These are phyloP conservation scores for Pterostichus madidus DNA, from an alignment of 2,888 invertebrate genomes.

Conservation along the genomic window DNA sequence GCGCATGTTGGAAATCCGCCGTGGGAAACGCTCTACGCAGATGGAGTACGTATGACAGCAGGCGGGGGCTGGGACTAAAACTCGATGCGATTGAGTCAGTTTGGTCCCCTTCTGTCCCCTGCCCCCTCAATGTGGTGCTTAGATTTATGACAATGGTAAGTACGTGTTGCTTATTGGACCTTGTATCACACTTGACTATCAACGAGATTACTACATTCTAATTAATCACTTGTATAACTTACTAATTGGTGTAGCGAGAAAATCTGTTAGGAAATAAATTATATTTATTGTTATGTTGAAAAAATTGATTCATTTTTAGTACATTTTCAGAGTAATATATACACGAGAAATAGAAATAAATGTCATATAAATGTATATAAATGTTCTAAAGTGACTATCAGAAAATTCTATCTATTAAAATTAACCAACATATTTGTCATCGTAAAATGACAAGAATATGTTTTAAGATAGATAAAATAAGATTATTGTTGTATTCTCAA, in stretches of 20 bases:
- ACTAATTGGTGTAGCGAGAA: background rate
- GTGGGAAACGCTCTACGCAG: constrained; percentile 75
- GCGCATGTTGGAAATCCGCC: constrained; percentile 83
- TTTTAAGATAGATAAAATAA: no score
- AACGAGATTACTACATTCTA: background rate
- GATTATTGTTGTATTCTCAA: no score
- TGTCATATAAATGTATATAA: no score
- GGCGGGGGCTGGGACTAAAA: constrained; percentile 76
- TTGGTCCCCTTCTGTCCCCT: constrained; percentile 73
- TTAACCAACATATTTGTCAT: no score
- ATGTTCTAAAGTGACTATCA: no score
- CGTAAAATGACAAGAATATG: no score
- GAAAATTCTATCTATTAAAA: no score
- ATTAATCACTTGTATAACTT: background rate
- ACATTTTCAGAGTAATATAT: no score
- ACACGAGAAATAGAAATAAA: no score
- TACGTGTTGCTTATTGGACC: constrained; percentile 14
- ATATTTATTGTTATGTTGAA: no score
- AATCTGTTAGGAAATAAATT: no score
- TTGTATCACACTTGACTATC: constrained; percentile 14
- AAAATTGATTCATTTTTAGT: no score
- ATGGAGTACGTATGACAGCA: constrained; percentile 88
- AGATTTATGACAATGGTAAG: constrained; percentile 43
- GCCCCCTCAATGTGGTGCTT: constrained; percentile 72
- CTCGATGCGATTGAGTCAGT: constrained; percentile 74